Evolutionary conservation across 2,888 invertebrate species (phyloP).

Genomic region (Gortyna flavago): DNA sequence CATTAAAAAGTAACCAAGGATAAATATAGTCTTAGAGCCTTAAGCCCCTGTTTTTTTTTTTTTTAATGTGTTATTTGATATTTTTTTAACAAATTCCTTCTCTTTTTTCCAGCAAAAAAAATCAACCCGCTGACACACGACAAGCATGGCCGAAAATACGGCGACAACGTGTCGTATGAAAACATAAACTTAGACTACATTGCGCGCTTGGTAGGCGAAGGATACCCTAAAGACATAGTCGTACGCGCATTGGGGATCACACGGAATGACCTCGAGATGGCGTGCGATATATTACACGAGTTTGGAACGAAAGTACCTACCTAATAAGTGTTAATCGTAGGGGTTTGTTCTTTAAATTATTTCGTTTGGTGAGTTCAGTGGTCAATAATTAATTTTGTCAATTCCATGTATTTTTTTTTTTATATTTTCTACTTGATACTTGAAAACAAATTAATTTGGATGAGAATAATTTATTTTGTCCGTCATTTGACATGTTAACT

Average conservation of each 20-base stretch:
- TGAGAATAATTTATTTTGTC: background rate
- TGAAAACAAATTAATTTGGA: background rate
- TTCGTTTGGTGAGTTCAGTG: conserved; percentile 44
- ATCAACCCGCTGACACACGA: conserved; percentile 89
- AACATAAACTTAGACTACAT: conserved; percentile 98
- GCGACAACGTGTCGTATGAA: conserved; percentile 93
- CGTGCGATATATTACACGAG: conserved; percentile 97
- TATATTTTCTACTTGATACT: background rate
- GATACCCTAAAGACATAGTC: conserved; percentile 97
- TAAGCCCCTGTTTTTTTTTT: too few species aligned
- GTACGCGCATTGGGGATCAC: conserved; percentile 97
- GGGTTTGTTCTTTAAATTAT: conserved; percentile 59
- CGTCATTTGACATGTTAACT: background rate
- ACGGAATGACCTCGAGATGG: conserved; percentile 98
- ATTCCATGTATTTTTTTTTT: background rate
- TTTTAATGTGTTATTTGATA: background rate
- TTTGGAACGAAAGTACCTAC: conserved; percentile 92
- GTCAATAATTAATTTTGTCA: background rate
- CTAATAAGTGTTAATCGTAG: conserved; percentile 81
- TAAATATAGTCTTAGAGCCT: too few species aligned
- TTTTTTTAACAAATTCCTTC: background rate
- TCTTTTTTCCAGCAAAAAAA: conserved; percentile 82
- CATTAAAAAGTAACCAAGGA: too few species aligned
- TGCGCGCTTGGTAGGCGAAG: conserved; percentile 95
- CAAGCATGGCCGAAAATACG: conserved; percentile 86